Conservation (phyloP, 2,113 vertebrate species). For the Ivindomyrus marchei region DNA sequence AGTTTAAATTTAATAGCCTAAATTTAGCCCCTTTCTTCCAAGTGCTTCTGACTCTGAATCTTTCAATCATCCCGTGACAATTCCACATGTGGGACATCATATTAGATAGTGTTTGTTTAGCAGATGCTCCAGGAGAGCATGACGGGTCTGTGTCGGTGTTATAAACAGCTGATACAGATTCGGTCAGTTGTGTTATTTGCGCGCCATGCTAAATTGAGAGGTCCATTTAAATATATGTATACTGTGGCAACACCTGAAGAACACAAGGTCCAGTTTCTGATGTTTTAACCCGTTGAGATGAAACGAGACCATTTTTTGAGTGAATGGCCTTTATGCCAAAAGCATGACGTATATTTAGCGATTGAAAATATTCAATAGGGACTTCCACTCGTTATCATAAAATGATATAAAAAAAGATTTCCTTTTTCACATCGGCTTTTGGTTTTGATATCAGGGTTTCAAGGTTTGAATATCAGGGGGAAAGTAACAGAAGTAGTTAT, state of each 20-base stretch:
- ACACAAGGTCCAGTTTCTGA: neutral
- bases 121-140: constrained; percentile 3
- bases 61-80: constrained; percentile 11
- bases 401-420: neutral
- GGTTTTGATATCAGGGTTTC: neutral
- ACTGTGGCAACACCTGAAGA: neutral
- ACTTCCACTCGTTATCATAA: neutral
- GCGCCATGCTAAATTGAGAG: constrained; percentile 2
- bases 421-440: neutral
- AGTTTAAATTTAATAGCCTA: neutral
- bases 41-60: constrained; percentile 5
- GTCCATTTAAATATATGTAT: neutral
- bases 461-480: neutral
- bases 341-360: neutral
- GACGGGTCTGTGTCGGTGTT: constrained; percentile 3
- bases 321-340: neutral
- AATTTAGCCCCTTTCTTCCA: neutral
- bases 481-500: neutral
- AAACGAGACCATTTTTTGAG: neutral
- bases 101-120: constrained; percentile 11
- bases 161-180: constrained; percentile 15
- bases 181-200: constrained; percentile 8
- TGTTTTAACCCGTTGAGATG: neutral
- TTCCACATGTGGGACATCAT: neutral
- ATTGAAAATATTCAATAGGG: neutral